These are phyloP conservation scores for Caenorhabditis briggsae DNA, from an alignment of 1,140 invertebrate species.

Conservation along the genomic window DNA sequence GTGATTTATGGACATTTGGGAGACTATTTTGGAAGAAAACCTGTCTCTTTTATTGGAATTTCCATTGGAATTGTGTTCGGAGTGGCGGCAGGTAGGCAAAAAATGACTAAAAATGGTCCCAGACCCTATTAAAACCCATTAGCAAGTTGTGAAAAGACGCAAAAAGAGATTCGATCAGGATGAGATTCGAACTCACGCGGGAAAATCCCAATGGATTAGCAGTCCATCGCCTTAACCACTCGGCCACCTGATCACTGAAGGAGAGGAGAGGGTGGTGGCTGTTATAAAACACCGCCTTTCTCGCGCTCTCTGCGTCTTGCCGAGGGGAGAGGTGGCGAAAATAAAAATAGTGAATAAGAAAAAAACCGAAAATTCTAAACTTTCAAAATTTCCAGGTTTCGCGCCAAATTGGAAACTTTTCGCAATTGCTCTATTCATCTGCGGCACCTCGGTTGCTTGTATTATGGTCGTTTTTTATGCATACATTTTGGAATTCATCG, in stretches of 20 bases:
- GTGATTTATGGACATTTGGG: conserved; percentile 61
- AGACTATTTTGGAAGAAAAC: conserved; percentile 61
- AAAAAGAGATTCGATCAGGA: conserved; percentile 72
- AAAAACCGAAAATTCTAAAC: too few relatives aligned
- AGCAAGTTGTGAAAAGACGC: neutral
- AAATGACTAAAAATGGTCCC: neutral
- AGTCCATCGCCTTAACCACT: conserved; percentile 69
- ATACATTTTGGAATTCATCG: conserved; percentile 62
- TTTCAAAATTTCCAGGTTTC: conserved; percentile 60
- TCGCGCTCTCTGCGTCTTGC: conserved; percentile 22
- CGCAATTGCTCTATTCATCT: conserved; percentile 46
- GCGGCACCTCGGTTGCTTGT: conserved; percentile 56
- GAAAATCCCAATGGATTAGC: conserved; percentile 76
- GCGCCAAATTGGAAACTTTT: conserved; percentile 57
- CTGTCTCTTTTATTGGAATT: conserved; percentile 60
- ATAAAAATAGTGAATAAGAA: too few relatives aligned
- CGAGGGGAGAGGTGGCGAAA: too few relatives aligned
- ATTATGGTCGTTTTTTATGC: conserved; percentile 63
- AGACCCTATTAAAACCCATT: neutral
- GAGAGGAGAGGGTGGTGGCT: neutral
- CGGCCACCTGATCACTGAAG: conserved; percentile 71
- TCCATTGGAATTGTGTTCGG: conserved; percentile 56
- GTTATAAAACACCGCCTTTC: conserved; percentile 32
- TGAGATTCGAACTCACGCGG: conserved; percentile 77
- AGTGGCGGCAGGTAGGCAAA: conserved; percentile 50